A percentile compares a stretch with the other conserved stretches of the same genome.
Evolutionary conservation across 1,140 invertebrate genomes (phyloP).

Genomic region (Neoseiulus cucumeris): DNA sequence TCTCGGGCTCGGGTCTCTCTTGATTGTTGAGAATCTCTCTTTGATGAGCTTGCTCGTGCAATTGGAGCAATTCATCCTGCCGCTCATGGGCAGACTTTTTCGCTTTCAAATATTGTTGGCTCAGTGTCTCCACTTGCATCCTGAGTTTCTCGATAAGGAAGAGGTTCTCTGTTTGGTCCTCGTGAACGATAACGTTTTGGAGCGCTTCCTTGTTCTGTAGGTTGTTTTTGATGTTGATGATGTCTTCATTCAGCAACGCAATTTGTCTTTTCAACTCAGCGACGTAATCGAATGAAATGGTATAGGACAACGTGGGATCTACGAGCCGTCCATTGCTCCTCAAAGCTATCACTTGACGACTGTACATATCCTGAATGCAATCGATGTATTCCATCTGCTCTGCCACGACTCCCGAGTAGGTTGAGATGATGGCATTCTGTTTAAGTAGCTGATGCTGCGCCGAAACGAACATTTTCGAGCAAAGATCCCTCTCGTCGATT

Average conservation of each 20-base stretch:
- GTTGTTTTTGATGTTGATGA: neutral
- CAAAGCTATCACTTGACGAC: neutral
- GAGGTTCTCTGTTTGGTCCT: neutral
- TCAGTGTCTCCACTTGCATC: neutral
- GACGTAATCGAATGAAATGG: neutral
- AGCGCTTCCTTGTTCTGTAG: neutral
- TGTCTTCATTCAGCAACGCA: neutral
- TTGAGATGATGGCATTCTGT: neutral
- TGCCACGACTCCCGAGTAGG: neutral
- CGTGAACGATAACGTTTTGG: neutral
- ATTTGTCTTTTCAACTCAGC: neutral
- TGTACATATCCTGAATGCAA: neutral
- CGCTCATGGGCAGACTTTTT: neutral
- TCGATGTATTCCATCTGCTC: neutral
- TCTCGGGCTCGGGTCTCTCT: neutral
- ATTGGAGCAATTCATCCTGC: neutral
- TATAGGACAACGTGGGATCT: neutral
- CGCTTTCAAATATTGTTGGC: neutral
- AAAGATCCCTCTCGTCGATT: neutral
- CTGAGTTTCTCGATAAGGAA: neutral
- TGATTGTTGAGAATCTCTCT: too few relatives aligned
- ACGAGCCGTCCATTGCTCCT: neutral
- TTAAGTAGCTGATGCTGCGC: neutral
- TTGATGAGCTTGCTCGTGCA: neutral
- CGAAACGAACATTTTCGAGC: neutral